phyloP scores from a whole-genome alignment of 2,113 vertebrate genomes.

The Alethe castanea region DNA sequence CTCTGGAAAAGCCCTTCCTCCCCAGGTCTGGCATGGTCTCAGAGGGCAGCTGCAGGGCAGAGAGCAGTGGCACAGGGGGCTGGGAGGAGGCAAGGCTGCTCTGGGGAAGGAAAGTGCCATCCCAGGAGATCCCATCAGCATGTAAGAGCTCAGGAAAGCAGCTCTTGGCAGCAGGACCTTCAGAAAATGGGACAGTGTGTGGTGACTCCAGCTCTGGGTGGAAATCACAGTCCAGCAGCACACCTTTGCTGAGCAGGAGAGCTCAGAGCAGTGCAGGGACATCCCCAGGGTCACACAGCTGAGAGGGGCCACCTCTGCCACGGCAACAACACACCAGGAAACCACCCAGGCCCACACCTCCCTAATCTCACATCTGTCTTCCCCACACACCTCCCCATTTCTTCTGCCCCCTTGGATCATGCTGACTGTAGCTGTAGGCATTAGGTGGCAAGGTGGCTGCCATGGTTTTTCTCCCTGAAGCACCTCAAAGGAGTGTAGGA shows the following conservation, averaged over 20 bases:
- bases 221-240: not conserved
- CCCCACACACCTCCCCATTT: rapidly evolving
- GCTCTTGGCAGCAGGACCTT: not conserved
- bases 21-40: not conserved
- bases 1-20: not conserved
- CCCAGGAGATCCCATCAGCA: not conserved
- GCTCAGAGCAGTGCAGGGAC: not conserved
- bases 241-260: not conserved
- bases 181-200: rapidly evolving
- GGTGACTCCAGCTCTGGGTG: not conserved
- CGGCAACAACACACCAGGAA: not conserved
- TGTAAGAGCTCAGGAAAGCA: not conserved
- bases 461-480: not conserved
- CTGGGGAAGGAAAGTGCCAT: not conserved
- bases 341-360: not conserved
- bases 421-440: not conserved
- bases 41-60: not conserved
- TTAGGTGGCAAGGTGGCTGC: not conserved
- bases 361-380: not conserved
- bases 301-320: not conserved
- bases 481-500: not conserved
- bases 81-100: not conserved
- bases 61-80: not conserved
- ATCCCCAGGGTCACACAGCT: not conserved
- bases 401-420: not conserved